Percentiles rank a stretch among this genome's conserved stretches.
phyloP scores from a whole-genome alignment of 2,797 vertebrate species.

The Anguilla megastoma region DNA sequence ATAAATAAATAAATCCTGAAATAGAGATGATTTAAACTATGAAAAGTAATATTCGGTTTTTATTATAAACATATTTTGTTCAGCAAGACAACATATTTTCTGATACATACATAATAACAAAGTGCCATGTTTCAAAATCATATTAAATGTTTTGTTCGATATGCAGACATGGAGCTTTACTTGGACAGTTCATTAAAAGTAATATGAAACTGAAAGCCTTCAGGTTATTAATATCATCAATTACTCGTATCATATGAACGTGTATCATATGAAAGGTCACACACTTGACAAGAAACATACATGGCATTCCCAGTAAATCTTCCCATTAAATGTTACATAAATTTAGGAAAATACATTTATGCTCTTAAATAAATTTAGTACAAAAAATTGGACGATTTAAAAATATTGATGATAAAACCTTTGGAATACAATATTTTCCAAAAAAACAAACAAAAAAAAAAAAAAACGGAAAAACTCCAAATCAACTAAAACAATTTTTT shows the following conservation, averaged over 20 bases:
- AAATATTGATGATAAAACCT: constrained; percentile 56
- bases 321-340: constrained; percentile 53
- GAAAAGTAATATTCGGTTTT: constrained; percentile 10
- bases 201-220: neutral
- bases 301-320: constrained; percentile 18
- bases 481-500: neutral
- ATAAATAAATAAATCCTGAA: neutral
- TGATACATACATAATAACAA: neutral
- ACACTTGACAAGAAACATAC: constrained; percentile 3
- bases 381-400: constrained; percentile 42
- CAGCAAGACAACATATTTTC: neutral
- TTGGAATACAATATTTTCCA: constrained; percentile 41
- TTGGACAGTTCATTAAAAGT: neutral
- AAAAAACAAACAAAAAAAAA: constrained; percentile 24
- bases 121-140: constrained; percentile 5
- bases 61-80: constrained; percentile 9
- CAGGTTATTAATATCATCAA: neutral
- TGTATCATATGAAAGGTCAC: neutral
- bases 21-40: neutral
- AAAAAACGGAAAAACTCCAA: constrained; percentile 51
- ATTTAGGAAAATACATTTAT: constrained; percentile 52
- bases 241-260: neutral
- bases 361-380: constrained; percentile 52
- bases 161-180: neutral
- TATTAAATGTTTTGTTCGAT: neutral